Evolutionary conservation across 2,113 vertebrate species (phyloP).

Genomic region (Cottus gobio): DNA sequence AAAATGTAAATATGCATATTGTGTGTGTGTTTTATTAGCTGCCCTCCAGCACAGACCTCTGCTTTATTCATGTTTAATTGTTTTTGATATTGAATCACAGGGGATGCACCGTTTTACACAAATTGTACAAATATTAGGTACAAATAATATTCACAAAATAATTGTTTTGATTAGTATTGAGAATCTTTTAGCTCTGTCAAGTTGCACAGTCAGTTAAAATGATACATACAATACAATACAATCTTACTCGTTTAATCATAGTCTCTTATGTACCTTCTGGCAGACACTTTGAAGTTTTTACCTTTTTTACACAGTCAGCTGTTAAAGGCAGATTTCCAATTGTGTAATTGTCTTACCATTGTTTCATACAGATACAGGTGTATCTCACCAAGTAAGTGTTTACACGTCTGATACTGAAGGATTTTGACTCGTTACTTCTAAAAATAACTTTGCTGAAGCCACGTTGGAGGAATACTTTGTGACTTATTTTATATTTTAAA

Average conservation of each 20-base stretch:
- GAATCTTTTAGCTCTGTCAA: not conserved
- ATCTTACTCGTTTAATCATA: not conserved
- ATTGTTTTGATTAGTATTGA: not conserved
- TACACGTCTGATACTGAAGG: not conserved
- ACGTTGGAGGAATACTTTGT: not conserved
- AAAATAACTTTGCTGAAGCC: too few species aligned
- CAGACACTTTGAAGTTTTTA: not conserved
- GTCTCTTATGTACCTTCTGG: not conserved
- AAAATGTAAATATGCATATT: conserved; percentile 15
- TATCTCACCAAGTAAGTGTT: not conserved
- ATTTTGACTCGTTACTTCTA: not conserved
- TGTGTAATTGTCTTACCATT: not conserved
- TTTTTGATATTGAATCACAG: not conserved
- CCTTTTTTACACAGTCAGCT: not conserved
- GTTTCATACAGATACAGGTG: not conserved
- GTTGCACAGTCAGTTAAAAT: not conserved
- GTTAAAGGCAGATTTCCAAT: not conserved
- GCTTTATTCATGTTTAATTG: not conserved
- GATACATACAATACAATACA: not conserved
- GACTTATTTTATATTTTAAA: not conserved
- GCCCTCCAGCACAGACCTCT: conserved; percentile 1
- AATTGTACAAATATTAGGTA: not conserved
- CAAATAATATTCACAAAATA: not conserved
- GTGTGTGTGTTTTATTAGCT: not conserved
- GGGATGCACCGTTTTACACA: not conserved